A percentile compares a stretch with the other conserved stretches of the same genome.
phyloP scores from a whole-genome alignment of 2,797 vertebrate species.

The Cyclura pinguis region DNA sequence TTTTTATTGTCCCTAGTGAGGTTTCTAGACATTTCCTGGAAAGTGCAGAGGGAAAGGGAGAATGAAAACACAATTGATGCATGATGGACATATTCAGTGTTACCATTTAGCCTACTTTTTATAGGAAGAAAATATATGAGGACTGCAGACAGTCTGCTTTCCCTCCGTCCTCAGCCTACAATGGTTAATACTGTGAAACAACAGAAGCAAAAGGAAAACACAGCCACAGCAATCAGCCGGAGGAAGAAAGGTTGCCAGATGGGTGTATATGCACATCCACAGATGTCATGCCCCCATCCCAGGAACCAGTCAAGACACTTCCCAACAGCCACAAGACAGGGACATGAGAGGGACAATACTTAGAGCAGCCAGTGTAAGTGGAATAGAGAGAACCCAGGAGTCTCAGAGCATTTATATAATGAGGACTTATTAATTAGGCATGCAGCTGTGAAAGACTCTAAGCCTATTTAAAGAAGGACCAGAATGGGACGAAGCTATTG shows the following conservation, averaged over 20 bases:
- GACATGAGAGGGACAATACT: too few relatives aligned
- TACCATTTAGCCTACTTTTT: background rate
- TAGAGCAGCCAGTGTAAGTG: too few relatives aligned
- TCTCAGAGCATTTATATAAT: too few relatives aligned
- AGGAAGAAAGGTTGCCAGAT: background rate
- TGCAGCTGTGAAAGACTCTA: too few relatives aligned
- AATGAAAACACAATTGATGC: background rate
- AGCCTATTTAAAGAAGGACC: too few relatives aligned
- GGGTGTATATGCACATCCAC: background rate
- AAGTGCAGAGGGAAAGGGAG: background rate
- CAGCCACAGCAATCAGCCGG: background rate
- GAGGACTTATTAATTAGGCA: too few relatives aligned
- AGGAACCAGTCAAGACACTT: too few relatives aligned
- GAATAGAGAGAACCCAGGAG: too few relatives aligned
- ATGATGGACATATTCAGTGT: background rate
- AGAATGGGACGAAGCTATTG: too few relatives aligned
- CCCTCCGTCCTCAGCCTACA: background rate
- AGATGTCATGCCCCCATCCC: too few relatives aligned
- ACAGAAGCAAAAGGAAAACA: background rate
- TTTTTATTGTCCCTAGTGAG: constrained; percentile 69
- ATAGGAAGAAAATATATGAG: background rate
- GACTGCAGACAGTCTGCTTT: background rate
- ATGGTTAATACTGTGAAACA: too few relatives aligned
- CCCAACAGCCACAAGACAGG: too few relatives aligned
- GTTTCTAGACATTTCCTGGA: constrained; percentile 85